phyloP scores from a whole-genome alignment of 1,140 invertebrate genomes.

The Dreissena polymorpha region DNA sequence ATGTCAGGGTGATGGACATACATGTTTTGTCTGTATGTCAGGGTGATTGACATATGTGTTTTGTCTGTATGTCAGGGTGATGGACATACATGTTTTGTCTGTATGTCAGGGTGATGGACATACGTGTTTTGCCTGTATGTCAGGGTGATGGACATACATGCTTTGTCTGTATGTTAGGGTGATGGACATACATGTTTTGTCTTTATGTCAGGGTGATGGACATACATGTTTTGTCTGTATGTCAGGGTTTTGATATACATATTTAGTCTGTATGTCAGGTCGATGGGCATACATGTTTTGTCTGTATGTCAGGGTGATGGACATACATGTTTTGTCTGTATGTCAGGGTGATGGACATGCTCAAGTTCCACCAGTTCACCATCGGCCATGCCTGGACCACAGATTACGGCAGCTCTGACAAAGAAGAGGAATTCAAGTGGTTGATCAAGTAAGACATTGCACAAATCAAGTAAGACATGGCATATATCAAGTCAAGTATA shows the following conservation, averaged over 20 bases:
- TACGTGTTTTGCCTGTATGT: slow-evolving; percentile 84
- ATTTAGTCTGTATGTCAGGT: slow-evolving; percentile 85
- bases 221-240: slow-evolving; percentile 86
- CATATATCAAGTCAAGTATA: no score
- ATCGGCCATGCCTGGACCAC: slow-evolving; percentile 98
- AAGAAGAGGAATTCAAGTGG: slow-evolving; percentile 93
- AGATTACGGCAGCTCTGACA: slow-evolving; percentile 96
- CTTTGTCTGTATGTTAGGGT: slow-evolving; percentile 87
- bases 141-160: slow-evolving; percentile 98
- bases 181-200: slow-evolving; percentile 96
- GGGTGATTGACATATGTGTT: slow-evolving; percentile 99
- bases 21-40: slow-evolving; percentile 81
- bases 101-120: slow-evolving; percentile 93
- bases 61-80: slow-evolving; percentile 86
- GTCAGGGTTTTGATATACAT: no score
- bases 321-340: slow-evolving; percentile 90
- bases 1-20: slow-evolving; percentile 96
- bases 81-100: slow-evolving; percentile 96
- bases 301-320: slow-evolving; percentile 89
- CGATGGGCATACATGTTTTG: slow-evolving; percentile 98
- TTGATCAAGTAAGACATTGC: slow-evolving; percentile 85
- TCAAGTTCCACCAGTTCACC: slow-evolving; percentile 98
- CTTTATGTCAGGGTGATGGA: slow-evolving; percentile 91
- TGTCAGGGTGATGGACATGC: slow-evolving; percentile 96
- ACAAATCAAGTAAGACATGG: no score